phyloP scores from a whole-genome alignment of 92 coral and sea anemone genomes.

The Virgularia gustaviana region DNA sequence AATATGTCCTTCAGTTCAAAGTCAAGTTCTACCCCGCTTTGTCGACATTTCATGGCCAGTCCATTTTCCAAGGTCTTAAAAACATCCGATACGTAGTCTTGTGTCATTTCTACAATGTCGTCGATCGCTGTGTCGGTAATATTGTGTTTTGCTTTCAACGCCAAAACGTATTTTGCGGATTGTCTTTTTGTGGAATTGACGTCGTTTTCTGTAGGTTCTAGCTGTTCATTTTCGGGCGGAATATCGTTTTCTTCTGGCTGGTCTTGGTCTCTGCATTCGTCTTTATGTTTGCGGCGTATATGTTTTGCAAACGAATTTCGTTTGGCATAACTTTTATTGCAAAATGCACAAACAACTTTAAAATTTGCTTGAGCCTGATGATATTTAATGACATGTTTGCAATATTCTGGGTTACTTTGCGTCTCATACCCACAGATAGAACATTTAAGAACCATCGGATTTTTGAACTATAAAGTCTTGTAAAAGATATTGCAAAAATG shows the following conservation, averaged over 20 bases:
- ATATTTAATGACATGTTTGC: not conserved
- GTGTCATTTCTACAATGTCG: not conserved
- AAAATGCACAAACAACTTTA: conserved; percentile 2
- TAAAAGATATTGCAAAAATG: no score
- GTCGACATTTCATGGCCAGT: not conserved
- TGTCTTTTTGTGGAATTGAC: not conserved
- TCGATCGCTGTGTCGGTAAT: not conserved
- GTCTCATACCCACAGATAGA: not conserved
- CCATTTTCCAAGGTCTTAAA: not conserved
- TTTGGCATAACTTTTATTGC: not conserved
- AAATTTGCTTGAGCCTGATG: not conserved
- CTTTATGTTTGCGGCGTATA: not conserved
- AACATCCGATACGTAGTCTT: not conserved
- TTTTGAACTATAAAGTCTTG: no score
- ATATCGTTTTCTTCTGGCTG: not conserved
- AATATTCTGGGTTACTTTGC: not conserved
- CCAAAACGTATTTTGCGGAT: not conserved
- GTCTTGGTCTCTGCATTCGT: not conserved
- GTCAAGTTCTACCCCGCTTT: not conserved
- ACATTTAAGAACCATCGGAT: not conserved
- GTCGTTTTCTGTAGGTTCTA: not conserved
- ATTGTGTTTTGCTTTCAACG: not conserved
- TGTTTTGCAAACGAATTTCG: not conserved
- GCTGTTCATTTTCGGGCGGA: not conserved
- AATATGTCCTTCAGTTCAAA: not conserved